Evolutionary conservation across 1,140 invertebrate genomes (phyloP).

Genomic region (Sycophaga agraensis): DNA sequence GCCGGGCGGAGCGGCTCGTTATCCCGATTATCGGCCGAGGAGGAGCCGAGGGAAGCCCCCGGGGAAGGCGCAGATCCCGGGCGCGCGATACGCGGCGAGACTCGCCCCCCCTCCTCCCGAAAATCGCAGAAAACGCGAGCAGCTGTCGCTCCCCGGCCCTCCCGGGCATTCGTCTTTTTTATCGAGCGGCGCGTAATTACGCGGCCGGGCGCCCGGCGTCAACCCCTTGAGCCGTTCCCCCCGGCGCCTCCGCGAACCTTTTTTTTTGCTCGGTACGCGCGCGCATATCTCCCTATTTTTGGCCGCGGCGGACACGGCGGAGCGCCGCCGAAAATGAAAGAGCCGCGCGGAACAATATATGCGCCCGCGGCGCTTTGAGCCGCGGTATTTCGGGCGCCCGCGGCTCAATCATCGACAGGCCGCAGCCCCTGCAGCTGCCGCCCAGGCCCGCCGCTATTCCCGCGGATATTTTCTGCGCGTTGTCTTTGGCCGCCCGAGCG

Average conservation of each 20-base stretch:
- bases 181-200: conserved; percentile 27
- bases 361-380: too few species aligned
- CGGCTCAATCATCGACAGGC: too few species aligned
- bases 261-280: too few species aligned
- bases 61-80: background rate
- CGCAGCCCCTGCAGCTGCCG: too few species aligned
- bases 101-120: conserved; percentile 11
- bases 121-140: conserved; percentile 21
- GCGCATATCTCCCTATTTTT: conserved; percentile 27
- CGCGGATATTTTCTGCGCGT: too few species aligned
- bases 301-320: conserved; percentile 4
- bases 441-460: too few species aligned
- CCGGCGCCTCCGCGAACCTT: too few species aligned
- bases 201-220: conserved; percentile 21
- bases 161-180: conserved; percentile 29
- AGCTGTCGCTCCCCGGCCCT: conserved; percentile 22
- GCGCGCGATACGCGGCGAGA: background rate
- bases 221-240: too few species aligned
- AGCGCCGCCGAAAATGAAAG: conserved; percentile 22
- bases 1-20: too few species aligned
- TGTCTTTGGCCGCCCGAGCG: too few species aligned
- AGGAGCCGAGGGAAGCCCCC: background rate
- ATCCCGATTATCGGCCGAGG: too few species aligned
- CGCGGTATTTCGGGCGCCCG: too few species aligned
- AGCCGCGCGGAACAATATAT: conserved; percentile 30